Evolutionary conservation across 2,888 invertebrate genomes (phyloP).

Genomic region (Rhagonycha fulva): DNA sequence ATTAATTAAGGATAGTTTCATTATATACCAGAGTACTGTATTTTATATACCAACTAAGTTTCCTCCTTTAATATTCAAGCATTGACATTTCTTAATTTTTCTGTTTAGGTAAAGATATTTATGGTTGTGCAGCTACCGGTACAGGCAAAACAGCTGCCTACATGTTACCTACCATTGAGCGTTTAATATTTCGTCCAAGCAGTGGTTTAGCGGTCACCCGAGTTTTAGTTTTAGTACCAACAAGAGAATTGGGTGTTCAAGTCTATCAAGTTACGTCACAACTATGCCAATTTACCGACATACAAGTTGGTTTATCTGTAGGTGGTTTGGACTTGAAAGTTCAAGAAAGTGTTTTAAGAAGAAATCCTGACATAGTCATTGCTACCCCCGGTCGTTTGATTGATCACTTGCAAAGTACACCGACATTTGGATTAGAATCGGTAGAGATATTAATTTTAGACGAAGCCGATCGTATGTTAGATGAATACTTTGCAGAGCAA

Average conservation of each 20-base stretch:
- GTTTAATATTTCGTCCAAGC: conserved; percentile 84
- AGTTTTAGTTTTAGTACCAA: conserved; percentile 94
- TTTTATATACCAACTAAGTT: conserved; percentile 37
- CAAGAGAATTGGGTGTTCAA: conserved; percentile 96
- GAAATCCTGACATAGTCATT: conserved; percentile 92
- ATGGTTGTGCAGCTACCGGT: conserved; percentile 98
- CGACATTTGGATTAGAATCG: conserved; percentile 84
- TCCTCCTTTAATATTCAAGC: not conserved
- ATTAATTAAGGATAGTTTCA: no score
- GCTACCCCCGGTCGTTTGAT: conserved; percentile 98
- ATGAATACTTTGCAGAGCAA: conserved; percentile 98
- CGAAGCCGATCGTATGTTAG: conserved; percentile 90
- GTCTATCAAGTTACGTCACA: conserved; percentile 94
- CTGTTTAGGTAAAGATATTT: conserved; percentile 86
- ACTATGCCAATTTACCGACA: conserved; percentile 82
- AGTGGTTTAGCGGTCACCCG: conserved; percentile 71
- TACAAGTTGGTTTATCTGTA: conserved; percentile 83
- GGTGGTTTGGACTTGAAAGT: conserved; percentile 85
- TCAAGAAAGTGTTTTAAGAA: conserved; percentile 77
- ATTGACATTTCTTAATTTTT: not conserved
- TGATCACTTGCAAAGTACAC: conserved; percentile 95
- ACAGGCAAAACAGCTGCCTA: conserved; percentile 98
- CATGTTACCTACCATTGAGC: conserved; percentile 95
- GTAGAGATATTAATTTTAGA: conserved; percentile 87
- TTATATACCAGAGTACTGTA: no score